phyloP scores from a whole-genome alignment of 2,113 vertebrate genomes.

The Mormyrus lacerda region DNA sequence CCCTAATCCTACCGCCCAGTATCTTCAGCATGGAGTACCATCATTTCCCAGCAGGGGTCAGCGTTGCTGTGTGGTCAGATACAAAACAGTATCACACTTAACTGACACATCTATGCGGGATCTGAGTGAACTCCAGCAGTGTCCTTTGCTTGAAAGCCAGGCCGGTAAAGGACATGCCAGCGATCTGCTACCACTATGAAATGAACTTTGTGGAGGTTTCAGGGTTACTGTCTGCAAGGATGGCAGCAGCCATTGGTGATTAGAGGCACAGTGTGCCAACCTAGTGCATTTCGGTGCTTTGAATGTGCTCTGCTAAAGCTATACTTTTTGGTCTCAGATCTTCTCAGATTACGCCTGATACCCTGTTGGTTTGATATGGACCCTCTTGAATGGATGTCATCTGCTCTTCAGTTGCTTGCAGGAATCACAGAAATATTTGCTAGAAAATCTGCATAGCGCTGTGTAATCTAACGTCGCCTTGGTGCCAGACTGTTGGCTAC shows the following conservation, averaged over 20 bases:
- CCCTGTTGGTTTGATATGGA: background rate
- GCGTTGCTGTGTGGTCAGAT: background rate
- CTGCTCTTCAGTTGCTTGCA: background rate
- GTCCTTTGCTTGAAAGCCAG: background rate
- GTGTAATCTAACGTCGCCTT: background rate
- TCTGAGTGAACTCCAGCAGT: background rate
- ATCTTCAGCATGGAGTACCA: background rate
- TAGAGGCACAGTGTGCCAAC: background rate
- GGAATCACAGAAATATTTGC: background rate
- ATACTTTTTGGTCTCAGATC: background rate
- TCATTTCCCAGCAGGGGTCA: background rate
- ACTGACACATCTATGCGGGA: background rate
- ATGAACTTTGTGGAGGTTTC: background rate
- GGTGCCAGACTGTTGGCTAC: background rate
- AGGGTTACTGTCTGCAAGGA: background rate
- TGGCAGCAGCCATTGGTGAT: background rate
- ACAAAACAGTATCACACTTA: background rate
- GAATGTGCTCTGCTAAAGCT: background rate
- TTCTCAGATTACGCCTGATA: background rate
- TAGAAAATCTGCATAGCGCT: background rate
- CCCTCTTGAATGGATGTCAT: background rate
- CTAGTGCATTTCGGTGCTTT: background rate
- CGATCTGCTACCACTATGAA: background rate
- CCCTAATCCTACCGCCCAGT: background rate
- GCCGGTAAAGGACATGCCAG: background rate